A percentile compares a stretch with the other conserved stretches of the same genome.
These are phyloP conservation scores for Cyanoliseus patagonus DNA, from an alignment of 2,113 vertebrate species.

Conservation along the genomic window DNA sequence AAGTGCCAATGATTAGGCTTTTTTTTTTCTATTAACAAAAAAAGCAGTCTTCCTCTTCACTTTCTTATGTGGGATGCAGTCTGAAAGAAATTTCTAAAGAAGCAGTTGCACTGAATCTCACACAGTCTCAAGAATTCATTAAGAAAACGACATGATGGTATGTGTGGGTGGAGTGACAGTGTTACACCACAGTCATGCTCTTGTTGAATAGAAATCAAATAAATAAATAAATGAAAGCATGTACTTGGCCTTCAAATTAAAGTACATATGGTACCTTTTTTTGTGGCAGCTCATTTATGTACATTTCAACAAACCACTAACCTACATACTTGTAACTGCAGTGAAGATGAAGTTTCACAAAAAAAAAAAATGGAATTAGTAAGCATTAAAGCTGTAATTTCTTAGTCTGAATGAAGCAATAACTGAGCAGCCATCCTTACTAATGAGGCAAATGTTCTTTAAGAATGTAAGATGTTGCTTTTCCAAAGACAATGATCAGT, in stretches of 20 bases:
- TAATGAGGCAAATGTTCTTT: background rate
- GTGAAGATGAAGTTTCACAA: background rate
- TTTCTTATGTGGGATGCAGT: background rate
- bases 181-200: conserved; percentile 37
- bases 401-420: background rate
- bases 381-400: background rate
- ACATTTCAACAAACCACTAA: background rate
- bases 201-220: background rate
- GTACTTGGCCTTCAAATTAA: background rate
- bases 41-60: background rate
- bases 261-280: background rate
- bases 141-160: conserved; percentile 35
- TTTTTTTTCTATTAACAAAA: background rate
- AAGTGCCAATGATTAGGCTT: background rate
- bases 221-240: background rate
- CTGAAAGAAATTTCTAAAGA: conserved; percentile 4
- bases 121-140: conserved; percentile 48
- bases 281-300: background rate
- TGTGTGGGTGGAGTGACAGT: conserved; percentile 16
- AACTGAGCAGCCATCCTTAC: background rate
- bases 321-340: background rate
- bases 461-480: background rate
- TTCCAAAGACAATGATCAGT: background rate
- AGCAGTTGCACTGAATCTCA: conserved; percentile 1
- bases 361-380: background rate